Evolutionary conservation across 2,113 vertebrate genomes (phyloP), one percentile per base, ranked within the genome.

Genomic region (Platycercus adscitus): DNA sequence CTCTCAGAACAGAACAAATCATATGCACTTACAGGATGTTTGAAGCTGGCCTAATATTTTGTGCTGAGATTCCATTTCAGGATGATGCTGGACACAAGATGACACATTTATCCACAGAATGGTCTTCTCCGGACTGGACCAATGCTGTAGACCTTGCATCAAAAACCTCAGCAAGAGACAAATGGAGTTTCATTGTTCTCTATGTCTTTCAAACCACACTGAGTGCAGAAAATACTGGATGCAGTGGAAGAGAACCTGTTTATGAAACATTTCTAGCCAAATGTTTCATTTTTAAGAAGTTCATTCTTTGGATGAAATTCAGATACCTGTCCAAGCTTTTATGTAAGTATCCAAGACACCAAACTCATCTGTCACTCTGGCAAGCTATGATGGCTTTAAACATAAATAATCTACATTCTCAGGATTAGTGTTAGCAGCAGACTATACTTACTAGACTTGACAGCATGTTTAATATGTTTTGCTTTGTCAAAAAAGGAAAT

Each of bases 331-430:
- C 53, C 94, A 94, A 86, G 56, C 15, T 86, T 96, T 92, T 79
- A 79, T 63, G 44, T 86, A 60, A 84, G 33, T 58, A 37, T 63
- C 44, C 43, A 91, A 92, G 81, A 24, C 31, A 86, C 37, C 33
- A 85, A 86, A 92, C 17, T 95, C 33, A 49, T 88, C 44, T 68
- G 37, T 93, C 92, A 89, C 37, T 86, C 81, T 60, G 61, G 66
- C 14, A 80, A 75, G 19, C 25, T 78, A 61, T 24, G 39, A 66
- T 71, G 58, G 13, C 13, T 83, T 95, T 39, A 80, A 55, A 78
- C 16, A 58, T 72, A 82, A 86, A 88, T 65, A 88, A 85, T 85
- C 63, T 65, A 60, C 17, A 39, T 47, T 85, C 49, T 49, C 31
- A 84, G 5, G 61, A 39, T 44, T 64, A 71, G 6, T 60, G 53